Base-by-base conservation (phyloP, 2,888 invertebrate species). In the Sinotaia quadrata region DNA sequence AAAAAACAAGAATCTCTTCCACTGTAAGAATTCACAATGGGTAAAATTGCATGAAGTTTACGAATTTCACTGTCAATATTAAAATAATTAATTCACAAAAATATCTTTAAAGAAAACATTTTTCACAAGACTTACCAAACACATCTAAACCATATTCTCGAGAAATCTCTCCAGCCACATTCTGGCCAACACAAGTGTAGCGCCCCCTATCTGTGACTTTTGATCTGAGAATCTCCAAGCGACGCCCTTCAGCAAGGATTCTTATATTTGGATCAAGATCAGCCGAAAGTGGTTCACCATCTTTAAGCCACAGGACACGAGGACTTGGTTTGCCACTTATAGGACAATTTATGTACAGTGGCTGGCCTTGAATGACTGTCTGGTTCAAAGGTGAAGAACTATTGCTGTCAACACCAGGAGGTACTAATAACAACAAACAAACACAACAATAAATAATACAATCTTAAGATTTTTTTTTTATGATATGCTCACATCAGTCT, bases 241-340 rank as follows among this genome's bases (percentile, higher is more conserved):
- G 75, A 4, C 82, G 70, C 3, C 84, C 84, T 41, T 80, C 80
- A 7, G 78, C 80, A 67, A 77, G 72, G 4, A 81, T 27, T 18
- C 76, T 72, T 18, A 83, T 47, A 61, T 81, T 81, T 3, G 78
- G 75, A 61, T 83, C 79, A 31, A 75, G 69, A 1, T 78, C 75
- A 36, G 79, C 75, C 7, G 75, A 76, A 8, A 85, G 68, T 4
- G 79, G 73, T 49, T 79, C 73, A 10, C 86, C 87, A 77, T 89
- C 87, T 75, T 89, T 87, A 51, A 81, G 84, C 90, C 90, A 90
- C 27, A 84, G 83, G 62, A 89, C 86, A 49, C 62, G 66, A 5
- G 88, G 89, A 66, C 79, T 83, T 27, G 87, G 89, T 72, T 80
- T 83, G 27, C 88, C 88, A 4, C 75, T 71, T 5, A 82, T 78